phyloP scores from a whole-genome alignment of 2,888 invertebrate species.

The Panzeria rudis region DNA sequence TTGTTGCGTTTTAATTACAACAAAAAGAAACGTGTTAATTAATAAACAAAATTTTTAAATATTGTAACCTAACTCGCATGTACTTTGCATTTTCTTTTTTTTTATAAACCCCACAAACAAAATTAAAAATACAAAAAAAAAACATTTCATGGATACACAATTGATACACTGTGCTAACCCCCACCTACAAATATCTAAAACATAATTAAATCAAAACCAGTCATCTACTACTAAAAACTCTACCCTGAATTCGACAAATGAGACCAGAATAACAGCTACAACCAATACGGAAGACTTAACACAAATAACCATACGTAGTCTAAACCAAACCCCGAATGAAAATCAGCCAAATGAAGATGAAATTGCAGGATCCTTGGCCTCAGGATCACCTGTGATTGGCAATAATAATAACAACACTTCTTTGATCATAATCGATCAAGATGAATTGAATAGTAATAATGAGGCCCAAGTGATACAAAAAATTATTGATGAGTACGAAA shows the following conservation, averaged over 20 bases:
- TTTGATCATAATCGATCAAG: slow-evolving; percentile 82
- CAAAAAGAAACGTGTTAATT: neutral
- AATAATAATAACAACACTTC: slow-evolving; percentile 76
- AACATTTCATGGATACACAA: slow-evolving; percentile 35
- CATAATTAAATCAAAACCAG: slow-evolving; percentile 47
- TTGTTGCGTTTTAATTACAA: slow-evolving; percentile 29
- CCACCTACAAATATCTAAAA: slow-evolving; percentile 22
- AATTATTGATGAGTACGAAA: slow-evolving; percentile 84
- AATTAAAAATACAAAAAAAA: slow-evolving; percentile 27
- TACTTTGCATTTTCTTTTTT: slow-evolving; percentile 65
- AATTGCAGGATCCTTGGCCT: neutral
- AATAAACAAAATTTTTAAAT: slow-evolving; percentile 24
- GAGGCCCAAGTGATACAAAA: slow-evolving; percentile 82
- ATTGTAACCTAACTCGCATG: slow-evolving; percentile 69
- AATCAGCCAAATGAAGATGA: slow-evolving; percentile 33
- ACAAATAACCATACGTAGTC: slow-evolving; percentile 56
- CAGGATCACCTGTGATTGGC: slow-evolving; percentile 30
- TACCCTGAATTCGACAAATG: slow-evolving; percentile 61
- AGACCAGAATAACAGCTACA: slow-evolving; percentile 50
- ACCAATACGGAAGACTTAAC: slow-evolving; percentile 62
- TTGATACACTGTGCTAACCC: slow-evolving; percentile 64
- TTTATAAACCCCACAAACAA: slow-evolving; percentile 44
- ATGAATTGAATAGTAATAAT: slow-evolving; percentile 81
- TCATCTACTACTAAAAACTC: slow-evolving; percentile 65
- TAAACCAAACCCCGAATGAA: slow-evolving; percentile 49